Evolutionary conservation across 2,113 vertebrate species (phyloP).

Genomic region (Epinephelus lanceolatus): DNA sequence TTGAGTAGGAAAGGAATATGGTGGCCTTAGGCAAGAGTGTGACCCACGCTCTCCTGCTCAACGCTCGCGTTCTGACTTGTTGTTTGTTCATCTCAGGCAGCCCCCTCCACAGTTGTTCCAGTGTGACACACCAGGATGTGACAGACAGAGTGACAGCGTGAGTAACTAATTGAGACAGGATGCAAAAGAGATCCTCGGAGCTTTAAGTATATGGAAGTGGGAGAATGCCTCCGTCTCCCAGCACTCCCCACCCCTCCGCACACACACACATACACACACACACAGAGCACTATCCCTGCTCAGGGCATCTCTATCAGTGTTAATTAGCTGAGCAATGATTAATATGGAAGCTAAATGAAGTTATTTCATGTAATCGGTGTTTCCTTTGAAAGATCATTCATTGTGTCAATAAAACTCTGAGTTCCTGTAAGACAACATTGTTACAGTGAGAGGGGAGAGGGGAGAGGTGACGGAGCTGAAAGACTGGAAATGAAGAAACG

Average conservation of each 20-base stretch:
- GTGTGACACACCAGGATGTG: conserved; percentile 70
- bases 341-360: conserved; percentile 92
- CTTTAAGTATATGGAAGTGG: conserved; percentile 72
- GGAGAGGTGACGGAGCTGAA: conserved; percentile 55
- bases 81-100: conserved; percentile 57
- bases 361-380: conserved; percentile 90
- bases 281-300: conserved; percentile 70
- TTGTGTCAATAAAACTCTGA: conserved; percentile 92
- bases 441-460: conserved; percentile 62
- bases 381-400: conserved; percentile 90
- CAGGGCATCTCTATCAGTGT: conserved; percentile 85
- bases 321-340: conserved; percentile 93
- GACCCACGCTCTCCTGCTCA: conserved; percentile 79
- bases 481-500: conserved; percentile 38
- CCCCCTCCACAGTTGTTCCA: conserved; percentile 70
- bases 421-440: conserved; percentile 75
- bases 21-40: conserved; percentile 75
- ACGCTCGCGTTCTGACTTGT: conserved; percentile 50
- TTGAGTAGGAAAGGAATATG: conserved; percentile 77
- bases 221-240: conserved; percentile 65
- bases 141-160: conserved; percentile 83
- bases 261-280: conserved; percentile 35
- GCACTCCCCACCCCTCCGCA: conserved; percentile 28
- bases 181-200: conserved; percentile 73
- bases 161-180: conserved; percentile 83